Conservation (phyloP, 2,797 vertebrate species). For the Eulemur coronatus region DNA sequence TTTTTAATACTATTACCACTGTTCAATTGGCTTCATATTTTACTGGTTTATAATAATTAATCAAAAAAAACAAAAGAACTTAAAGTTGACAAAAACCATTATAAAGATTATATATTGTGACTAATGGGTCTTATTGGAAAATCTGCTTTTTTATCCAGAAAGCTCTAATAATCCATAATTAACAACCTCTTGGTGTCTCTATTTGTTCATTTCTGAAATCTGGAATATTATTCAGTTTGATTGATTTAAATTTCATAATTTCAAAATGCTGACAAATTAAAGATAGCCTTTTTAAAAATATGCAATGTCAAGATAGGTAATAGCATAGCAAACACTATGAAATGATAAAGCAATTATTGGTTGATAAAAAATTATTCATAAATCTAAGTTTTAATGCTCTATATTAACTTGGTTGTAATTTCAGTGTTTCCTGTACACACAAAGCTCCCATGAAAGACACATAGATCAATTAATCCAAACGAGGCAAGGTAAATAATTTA, state of each 20-base stretch:
- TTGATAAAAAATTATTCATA: neutral
- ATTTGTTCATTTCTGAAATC: neutral
- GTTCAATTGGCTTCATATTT: neutral
- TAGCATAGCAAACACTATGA: neutral
- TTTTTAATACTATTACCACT: neutral
- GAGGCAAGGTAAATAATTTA: neutral
- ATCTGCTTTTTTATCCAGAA: neutral
- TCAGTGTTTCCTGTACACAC: neutral
- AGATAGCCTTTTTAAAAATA: neutral
- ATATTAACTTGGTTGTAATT: constrained; percentile 21
- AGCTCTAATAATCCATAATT: neutral
- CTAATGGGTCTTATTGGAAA: neutral
- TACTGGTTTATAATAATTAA: neutral
- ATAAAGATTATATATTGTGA: neutral
- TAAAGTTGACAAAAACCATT: neutral
- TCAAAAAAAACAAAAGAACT: neutral
- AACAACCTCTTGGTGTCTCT: neutral
- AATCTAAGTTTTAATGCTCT: neutral
- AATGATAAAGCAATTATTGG: neutral
- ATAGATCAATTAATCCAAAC: neutral
- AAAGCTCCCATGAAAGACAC: neutral
- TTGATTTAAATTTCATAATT: constrained; percentile 8
- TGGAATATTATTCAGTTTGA: neutral
- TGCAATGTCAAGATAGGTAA: constrained; percentile 2
- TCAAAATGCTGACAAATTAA: neutral